Evolutionary conservation across 2,797 vertebrate genomes (phyloP), one percentile per base, ranked within the genome.

Genomic region (Coccyzus lansbergi): DNA sequence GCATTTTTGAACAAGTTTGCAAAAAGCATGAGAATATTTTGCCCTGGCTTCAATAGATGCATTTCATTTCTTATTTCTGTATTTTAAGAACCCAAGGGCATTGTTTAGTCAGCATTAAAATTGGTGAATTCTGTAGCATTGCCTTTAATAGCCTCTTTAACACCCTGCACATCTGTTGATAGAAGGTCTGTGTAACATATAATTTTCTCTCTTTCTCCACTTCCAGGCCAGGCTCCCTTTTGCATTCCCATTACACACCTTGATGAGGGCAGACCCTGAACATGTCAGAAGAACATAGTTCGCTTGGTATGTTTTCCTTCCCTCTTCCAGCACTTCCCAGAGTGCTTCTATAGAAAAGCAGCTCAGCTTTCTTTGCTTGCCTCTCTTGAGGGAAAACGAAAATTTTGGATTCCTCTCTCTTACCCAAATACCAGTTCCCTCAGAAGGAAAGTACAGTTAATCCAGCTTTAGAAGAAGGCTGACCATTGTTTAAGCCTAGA

Each of bases 401-500:
- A 88, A 89, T 95, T 88, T 36, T 86, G 31, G 87, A 95, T 81
- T 94, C 83, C 46, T 85, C 69, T 80, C 83, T 83, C 91, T 81
- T 95, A 92, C 69, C 71, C 88, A 96, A 97, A 94, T 19, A 94
- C 67, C 88, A 84, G 79, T 89, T 95, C 90, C 88, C 90, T 94
- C 42, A 74, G 91, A 92, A 95, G 94, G 91, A 93, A 95, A 95
- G 96, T 92, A 97, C 95, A 97, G 86, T 94, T 97, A 97, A 97
- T 97, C 96, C 85, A 86, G 86, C 84, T 90, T 97, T 93, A 96
- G 90, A 94, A 96, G 72, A 89, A 38, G 68, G 92, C 88, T 95
- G 92, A 95, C 95, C 95, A 92, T 77, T 97, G 95, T 96, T 96
- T 93, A 93, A 95, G 48, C 82, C 81, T 72, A 77, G 71, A 96